Conservation (phyloP, 2,113 vertebrate species). For the Tor tambroides region DNA sequence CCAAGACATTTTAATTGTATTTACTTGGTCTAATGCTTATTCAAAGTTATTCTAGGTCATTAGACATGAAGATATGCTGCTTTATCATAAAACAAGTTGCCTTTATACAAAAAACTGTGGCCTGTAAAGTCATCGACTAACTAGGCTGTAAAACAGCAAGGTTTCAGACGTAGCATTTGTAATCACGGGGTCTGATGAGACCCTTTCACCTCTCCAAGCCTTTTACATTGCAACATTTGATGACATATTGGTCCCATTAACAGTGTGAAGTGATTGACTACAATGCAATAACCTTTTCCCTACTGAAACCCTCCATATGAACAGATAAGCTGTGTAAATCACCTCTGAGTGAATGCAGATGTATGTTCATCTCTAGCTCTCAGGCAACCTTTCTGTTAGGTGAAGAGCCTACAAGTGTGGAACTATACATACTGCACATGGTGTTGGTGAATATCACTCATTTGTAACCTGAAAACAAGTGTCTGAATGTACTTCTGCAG, state of each 20-base stretch:
- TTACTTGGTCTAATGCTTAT: not conserved
- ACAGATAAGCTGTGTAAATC: conserved; percentile 57
- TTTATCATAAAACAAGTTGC: not conserved
- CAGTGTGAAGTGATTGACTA: conserved; percentile 40
- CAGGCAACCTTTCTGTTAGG: not conserved
- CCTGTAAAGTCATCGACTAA: not conserved
- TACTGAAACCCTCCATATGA: conserved; percentile 38
- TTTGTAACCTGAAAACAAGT: not conserved
- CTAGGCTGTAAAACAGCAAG: not conserved
- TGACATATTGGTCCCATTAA: conserved; percentile 49
- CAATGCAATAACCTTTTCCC: conserved; percentile 49
- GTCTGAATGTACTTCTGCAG: not conserved
- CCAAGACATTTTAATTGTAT: not conserved
- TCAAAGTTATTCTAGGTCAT: not conserved
- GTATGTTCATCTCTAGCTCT: conserved; percentile 21
- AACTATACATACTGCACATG: not conserved
- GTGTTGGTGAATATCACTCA: not conserved
- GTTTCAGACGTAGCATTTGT: not conserved
- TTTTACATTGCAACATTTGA: conserved; percentile 18
- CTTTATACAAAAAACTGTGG: not conserved
- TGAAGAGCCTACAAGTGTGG: not conserved
- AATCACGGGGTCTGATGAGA: conserved; percentile 6
- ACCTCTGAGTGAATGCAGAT: conserved; percentile 48
- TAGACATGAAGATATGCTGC: not conserved
- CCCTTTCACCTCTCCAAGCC: conserved; percentile 42